Conservation (phyloP, 2,797 vertebrate genomes). For the Thripadectes ignobilis region DNA sequence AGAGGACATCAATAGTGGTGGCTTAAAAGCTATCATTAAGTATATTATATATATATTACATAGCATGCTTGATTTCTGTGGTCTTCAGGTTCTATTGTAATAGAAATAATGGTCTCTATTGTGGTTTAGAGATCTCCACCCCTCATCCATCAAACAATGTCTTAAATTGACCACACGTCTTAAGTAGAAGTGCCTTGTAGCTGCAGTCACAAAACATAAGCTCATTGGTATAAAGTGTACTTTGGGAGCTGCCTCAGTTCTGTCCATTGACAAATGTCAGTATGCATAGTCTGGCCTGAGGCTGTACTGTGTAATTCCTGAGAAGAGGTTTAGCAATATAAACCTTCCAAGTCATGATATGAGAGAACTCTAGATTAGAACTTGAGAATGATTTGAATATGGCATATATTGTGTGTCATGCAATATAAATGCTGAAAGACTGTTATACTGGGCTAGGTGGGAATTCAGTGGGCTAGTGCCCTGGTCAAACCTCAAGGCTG, state of each 20-base stretch:
- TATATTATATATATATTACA: not conserved
- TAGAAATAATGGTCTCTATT: not conserved
- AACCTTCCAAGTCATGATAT: not conserved
- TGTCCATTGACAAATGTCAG: not conserved
- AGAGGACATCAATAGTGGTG: not conserved
- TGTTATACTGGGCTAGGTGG: not conserved
- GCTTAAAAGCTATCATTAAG: not conserved
- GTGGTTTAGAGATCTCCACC: not conserved
- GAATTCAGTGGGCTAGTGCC: not conserved
- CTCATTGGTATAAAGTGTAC: not conserved
- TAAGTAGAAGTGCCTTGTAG: not conserved
- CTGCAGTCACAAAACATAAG: not conserved
- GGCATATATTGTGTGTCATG: not conserved
- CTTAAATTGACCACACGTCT: not conserved
- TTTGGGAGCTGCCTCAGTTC: not conserved
- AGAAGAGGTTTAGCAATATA: not conserved
- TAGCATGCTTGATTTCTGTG: not conserved
- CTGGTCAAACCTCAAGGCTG: not conserved
- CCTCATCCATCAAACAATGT: fast-evolving
- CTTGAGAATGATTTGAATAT: not conserved
- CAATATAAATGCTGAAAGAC: not conserved
- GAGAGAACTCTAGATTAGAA: not conserved
- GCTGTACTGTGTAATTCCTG: not conserved
- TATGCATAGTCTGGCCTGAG: not conserved
- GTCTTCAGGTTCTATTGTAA: not conserved